A percentile compares a stretch with the other conserved stretches of the same genome.
Evolutionary conservation across 2,113 vertebrate genomes (phyloP).

Genomic region (Hucho hucho): DNA sequence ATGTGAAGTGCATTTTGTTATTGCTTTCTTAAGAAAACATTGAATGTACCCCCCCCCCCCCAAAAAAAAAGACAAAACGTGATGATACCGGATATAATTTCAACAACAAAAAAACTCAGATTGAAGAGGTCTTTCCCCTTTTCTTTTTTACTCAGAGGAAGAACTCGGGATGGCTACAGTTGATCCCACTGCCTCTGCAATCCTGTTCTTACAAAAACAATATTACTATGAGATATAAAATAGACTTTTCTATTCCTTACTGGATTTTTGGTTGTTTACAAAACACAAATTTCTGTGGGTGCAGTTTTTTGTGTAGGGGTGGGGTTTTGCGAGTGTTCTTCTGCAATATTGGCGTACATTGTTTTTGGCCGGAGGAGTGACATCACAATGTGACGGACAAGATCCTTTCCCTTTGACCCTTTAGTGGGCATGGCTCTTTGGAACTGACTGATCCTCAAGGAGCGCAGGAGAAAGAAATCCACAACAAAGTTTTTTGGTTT

Average conservation of each 20-base stretch:
- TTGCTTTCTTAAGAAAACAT: slow-evolving; percentile 72
- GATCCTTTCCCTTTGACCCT: slow-evolving; percentile 44
- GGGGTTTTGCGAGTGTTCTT: slow-evolving; percentile 69
- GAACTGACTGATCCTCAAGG: slow-evolving; percentile 42
- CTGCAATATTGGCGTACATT: slow-evolving; percentile 63
- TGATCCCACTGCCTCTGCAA: slow-evolving; percentile 82
- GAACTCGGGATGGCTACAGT: slow-evolving; percentile 62
- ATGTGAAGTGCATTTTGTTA: slow-evolving; percentile 77
- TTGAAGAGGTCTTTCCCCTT: slow-evolving; percentile 46
- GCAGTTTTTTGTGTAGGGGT: slow-evolving; percentile 47
- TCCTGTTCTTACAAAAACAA: slow-evolving; percentile 72
- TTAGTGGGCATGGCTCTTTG: slow-evolving; percentile 30
- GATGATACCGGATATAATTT: slow-evolving; percentile 70
- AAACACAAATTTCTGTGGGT: slow-evolving; percentile 76
- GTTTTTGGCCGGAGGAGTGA: slow-evolving; percentile 47
- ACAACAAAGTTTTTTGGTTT: slow-evolving; percentile 36
- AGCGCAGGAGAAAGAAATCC: slow-evolving; percentile 42
- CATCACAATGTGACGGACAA: slow-evolving; percentile 43
- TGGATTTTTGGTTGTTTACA: slow-evolving; percentile 84
- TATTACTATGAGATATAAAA: slow-evolving; percentile 68
- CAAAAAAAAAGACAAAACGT: slow-evolving; percentile 65
- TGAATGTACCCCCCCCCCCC: slow-evolving; percentile 71
- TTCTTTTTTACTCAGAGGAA: slow-evolving; percentile 50
- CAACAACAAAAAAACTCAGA: slow-evolving; percentile 56
- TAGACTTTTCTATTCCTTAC: slow-evolving; percentile 76